Base-by-base conservation (phyloP, 2,888 invertebrate species). In the Drosophila aldrichi region DNA sequence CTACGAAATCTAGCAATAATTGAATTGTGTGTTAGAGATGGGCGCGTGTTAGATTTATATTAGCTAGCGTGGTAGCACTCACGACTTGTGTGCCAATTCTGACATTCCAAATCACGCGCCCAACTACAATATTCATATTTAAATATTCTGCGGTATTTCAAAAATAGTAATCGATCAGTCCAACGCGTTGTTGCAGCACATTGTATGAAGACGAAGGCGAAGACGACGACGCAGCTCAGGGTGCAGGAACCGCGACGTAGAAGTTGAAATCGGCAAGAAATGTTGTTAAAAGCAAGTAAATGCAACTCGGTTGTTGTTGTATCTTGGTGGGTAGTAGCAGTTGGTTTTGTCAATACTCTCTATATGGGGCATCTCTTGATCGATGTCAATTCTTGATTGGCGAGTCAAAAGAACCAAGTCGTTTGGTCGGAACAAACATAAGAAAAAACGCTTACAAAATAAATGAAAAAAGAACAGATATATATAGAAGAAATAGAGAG, bases 401-500 rank as follows among this genome's bases (percentile, higher is more conserved):
- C 62, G 69, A 54, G 34, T 66, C 57, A 54, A 61, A 75, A 71
- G 67, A 70, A 79, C 76, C 61, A 71, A 73, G 67, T 69, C 56
- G 70, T 70, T 73, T 74, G 70, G 82, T 81, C 79, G 81, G 74
- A 80, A 80, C 62, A 84, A 86, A 77, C 84, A 75, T 80, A 87
- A 81, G 76, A 77, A 81, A 60, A 81, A 69, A 75, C 71, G 75
- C 78, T 81, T 84, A 88, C 82, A 79, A 86, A 79, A 89, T 82
- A 75, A 79, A 73, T 70, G 60, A 60, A 75, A 60, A 77, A 84
- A 84, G 76, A 79, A 88, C 68, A 48, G 8, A 49, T 49, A 88
- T 73, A 87, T 77, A 88, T 70, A 87, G 79, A 81, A 89, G 77
- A 83, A 77, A 86, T 77, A 88, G 79, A 88, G 83, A 82, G 77